Base-by-base conservation (phyloP, 1,140 invertebrate genomes). In the Neomicropteryx cornuta region DNA sequence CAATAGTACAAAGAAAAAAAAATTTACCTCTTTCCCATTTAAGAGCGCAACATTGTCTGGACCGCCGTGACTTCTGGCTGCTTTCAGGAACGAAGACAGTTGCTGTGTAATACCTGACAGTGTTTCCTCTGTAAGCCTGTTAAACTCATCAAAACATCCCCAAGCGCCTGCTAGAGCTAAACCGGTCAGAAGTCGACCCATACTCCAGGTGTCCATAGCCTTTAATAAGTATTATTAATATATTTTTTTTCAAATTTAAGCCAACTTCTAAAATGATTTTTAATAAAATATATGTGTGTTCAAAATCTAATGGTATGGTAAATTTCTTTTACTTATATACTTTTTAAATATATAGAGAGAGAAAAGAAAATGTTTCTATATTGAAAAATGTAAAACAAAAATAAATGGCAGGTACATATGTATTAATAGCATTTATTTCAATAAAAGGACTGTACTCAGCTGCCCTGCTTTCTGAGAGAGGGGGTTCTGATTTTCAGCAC, bases 81-180 rank as follows among this genome's bases (percentile, higher is more conserved):
- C 79, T 73, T 62, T 82, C 76, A 75, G 49, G 13, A 67, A 54
- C 14, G 96, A 70, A 1, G 88, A 81, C 47, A 83, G 76, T 61
- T 97, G 48, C 59, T 62, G 47, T 1, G 92, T 88, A 3, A 97
- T 82, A 4, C 89, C 82, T 14, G 92, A 96, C 23, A 98, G 66
- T 4, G 94, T 95, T 28, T 82, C 81, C 58, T 94, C 87, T 51
- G 95, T 86, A 13, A 98, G 66, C 8, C 95, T 79, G 68, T 98
- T 98, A 62, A 97, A 97, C 68, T 98, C 94, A 66, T 98, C 93
- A 66, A 97, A 97, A 66, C 93, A 97, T 19, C 94, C 94, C 93
- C 93, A 97, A 23, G 92, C 89, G n/a, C 94, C 94, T 61, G 88
- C 88, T 58, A 89, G 83, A 0, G 91, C 87, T 28, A 97, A 52